Evolutionary conservation across 2,888 invertebrate genomes (phyloP), one percentile per base, ranked within the genome.

Genomic region (Parapristionchus giblindavisi): DNA sequence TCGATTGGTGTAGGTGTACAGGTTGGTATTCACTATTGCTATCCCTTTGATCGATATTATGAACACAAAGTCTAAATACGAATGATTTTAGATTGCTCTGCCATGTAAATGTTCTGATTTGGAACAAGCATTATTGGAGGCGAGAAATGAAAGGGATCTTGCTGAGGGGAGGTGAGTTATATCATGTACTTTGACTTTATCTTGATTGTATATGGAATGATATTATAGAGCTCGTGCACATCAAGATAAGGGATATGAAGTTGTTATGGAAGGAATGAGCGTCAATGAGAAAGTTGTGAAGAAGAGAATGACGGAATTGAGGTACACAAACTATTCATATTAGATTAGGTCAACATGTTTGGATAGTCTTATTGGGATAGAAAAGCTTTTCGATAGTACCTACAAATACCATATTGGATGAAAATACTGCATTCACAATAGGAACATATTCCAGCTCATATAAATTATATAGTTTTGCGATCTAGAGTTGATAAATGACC

Each of bases 241-340:
- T n/a, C n/a, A n/a, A n/a, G n/a, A n/a, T n/a, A n/a, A n/a, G n/a
- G n/a, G n/a, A n/a, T n/a, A n/a, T n/a, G n/a, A n/a, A n/a, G n/a
- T n/a, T n/a, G n/a, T n/a, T n/a, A n/a, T n/a, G n/a, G n/a, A n/a
- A n/a, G n/a, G n/a, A n/a, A n/a, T n/a, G n/a, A n/a, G n/a, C n/a
- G n/a, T n/a, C n/a, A n/a, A n/a, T n/a, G 63, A 65, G 8, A 43
- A 29, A 17, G 3, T 29, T 8, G 43, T 43, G 29, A 65, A 21
- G 27, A 65, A 65, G 43, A 65, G 63, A 65, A 65, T 65, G 63
- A 27, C 14, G 6, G 63, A 65, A 65, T 65, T 65, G 29, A 65
- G 63, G 63, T 27, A 21, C 40, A n/a, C n/a, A n/a, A n/a, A n/a
- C n/a, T n/a, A n/a, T n/a, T n/a, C n/a, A n/a, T n/a, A n/a, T n/a